Base-by-base conservation (phyloP, 2,888 invertebrate species). In the Drosophila dives region DNA sequence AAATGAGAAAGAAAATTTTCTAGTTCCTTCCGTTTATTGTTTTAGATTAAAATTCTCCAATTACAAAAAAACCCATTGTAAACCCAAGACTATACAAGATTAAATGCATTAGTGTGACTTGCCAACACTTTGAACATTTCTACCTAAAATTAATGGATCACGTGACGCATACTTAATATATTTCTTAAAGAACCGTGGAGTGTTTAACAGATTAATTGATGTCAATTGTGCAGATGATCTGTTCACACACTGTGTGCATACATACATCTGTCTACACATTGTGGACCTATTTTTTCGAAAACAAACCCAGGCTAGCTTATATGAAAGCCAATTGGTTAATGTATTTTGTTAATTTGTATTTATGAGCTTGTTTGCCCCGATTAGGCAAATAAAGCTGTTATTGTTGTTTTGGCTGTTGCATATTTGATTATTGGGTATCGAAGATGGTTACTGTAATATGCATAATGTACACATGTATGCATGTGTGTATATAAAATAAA, bases 141-240 rank as follows among this genome's bases (percentile, higher is more conserved):
- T 58, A 69, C 66, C 48, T 60, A 38, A 12, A 55, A 59, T 74
- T 64, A 64, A 45, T 34, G 58, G 29, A 20, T 70, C 78, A 83
- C 81, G 81, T 78, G 80, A 74, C 63, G 69, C 55, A 66, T 68
- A 70, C 56, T 58, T 54, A 59, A 67, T 59, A 42, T 66, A 3
- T 29, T 64, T 45, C 29, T 29, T 49, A n/a, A 34, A 26, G 7
- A 33, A 36, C 48, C 23, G 40, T 51, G 8, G 36, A 36, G 11
- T 32, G 36, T n/a, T 15, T 11, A 23, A 32, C 8, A 34, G 10
- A 20, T 50, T 49, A 45, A 49, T 40, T 29, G 29, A 32, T 64
- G 33, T 23, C 64, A 64, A 26, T 50, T 32, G 29, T 34, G 3
- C 17, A 15, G 7, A 42, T 29, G 15, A 23, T 40, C 45, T 23